Conservation (phyloP, 2,888 invertebrate species). For the Tetheella fluctuosa region DNA sequence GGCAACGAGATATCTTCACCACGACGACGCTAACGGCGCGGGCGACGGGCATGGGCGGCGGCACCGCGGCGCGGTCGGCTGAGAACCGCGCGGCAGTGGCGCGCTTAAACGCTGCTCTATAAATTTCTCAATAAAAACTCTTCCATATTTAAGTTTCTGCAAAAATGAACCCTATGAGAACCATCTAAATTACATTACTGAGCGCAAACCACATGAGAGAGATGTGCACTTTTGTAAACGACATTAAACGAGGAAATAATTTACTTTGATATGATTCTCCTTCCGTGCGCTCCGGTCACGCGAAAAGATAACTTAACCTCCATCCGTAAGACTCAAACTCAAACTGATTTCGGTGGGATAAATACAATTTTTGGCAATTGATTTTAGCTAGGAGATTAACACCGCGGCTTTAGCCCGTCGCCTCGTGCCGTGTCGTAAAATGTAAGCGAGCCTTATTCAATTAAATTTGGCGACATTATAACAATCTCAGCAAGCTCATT, state of each 20-base stretch:
- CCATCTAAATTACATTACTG: slow-evolving; percentile 50
- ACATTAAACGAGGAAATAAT: slow-evolving; percentile 65
- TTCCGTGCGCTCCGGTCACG: slow-evolving; percentile 47
- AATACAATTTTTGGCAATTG: slow-evolving; percentile 80
- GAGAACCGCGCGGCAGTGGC: slow-evolving; percentile 53
- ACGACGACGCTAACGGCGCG: slow-evolving; percentile 37
- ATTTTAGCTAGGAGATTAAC: slow-evolving; percentile 78
- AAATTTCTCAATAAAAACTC: slow-evolving; percentile 77
- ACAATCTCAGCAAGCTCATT: slow-evolving; percentile 77
- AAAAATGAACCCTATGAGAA: slow-evolving; percentile 62
- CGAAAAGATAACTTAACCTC: slow-evolving; percentile 60
- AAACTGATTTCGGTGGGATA: slow-evolving; percentile 40
- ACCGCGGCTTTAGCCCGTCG: slow-evolving; percentile 66
- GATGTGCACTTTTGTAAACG: slow-evolving; percentile 70
- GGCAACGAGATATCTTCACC: slow-evolving; percentile 74
- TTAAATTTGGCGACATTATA: slow-evolving; percentile 81
- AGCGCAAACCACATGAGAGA: slow-evolving; percentile 42
- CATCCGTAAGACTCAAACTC: slow-evolving; percentile 50
- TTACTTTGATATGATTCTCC: slow-evolving; percentile 77
- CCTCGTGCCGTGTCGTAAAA: slow-evolving; percentile 71
- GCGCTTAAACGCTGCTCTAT: slow-evolving; percentile 74
- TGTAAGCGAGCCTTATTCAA: slow-evolving; percentile 82
- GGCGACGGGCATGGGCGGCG: background rate
- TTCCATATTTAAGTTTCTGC: slow-evolving; percentile 40
- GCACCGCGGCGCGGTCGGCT: slow-evolving; percentile 28